phyloP scores from a whole-genome alignment of 2,888 invertebrate genomes.

The Andricus quercusramuli region DNA sequence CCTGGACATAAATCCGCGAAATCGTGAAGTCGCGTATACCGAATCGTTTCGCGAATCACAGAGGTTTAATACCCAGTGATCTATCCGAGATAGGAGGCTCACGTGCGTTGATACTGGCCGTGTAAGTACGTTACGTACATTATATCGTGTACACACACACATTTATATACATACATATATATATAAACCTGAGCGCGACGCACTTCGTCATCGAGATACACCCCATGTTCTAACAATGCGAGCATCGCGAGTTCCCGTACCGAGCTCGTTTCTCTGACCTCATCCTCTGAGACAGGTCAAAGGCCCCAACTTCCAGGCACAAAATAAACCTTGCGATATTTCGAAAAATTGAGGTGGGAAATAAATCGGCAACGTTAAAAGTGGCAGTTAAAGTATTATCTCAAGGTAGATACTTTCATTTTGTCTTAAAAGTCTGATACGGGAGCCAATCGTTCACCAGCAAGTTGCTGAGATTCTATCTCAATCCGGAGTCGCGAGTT shows the following conservation, averaged over 20 bases:
- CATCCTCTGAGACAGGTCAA: slow-evolving; percentile 31
- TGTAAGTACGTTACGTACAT: slow-evolving; percentile 33
- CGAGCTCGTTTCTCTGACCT: slow-evolving; percentile 16
- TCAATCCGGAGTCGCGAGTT: slow-evolving; percentile 3
- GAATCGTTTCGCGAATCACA: slow-evolving; percentile 25
- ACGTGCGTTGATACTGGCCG: slow-evolving; percentile 30
- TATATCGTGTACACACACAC: neutral
- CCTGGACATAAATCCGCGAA: neutral
- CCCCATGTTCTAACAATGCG: slow-evolving; percentile 49
- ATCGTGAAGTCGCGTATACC: neutral
- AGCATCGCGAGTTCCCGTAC: slow-evolving; percentile 11
- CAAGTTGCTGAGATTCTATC: slow-evolving; percentile 24
- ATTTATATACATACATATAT: neutral
- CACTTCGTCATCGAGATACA: slow-evolving; percentile 65
- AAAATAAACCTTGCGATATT: slow-evolving; percentile 12
- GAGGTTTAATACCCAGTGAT: slow-evolving; percentile 40
- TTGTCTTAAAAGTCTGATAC: slow-evolving; percentile 12
- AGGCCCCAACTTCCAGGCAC: neutral
- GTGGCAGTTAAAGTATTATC: neutral
- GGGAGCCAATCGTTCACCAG: slow-evolving; percentile 24
- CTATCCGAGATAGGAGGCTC: slow-evolving; percentile 26
- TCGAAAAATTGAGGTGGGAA: slow-evolving; percentile 10
- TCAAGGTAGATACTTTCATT: slow-evolving; percentile 16
- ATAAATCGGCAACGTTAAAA: slow-evolving; percentile 10
- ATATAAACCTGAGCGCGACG: slow-evolving; percentile 50